phyloP scores from a whole-genome alignment of 2,797 vertebrate genomes.

The Pseudochaenichthys georgianus region DNA sequence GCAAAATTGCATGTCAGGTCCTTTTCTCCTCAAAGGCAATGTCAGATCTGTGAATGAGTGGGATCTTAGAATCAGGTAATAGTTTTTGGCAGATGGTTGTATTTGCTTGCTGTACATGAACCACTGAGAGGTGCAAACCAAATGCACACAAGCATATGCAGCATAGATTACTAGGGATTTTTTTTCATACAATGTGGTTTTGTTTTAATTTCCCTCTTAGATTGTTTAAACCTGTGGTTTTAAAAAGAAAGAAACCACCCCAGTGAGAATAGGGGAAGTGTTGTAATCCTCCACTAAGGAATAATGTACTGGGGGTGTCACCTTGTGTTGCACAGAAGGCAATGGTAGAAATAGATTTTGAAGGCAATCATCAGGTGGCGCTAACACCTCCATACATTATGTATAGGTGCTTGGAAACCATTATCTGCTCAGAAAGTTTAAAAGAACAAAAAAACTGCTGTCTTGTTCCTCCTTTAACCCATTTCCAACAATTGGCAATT shows the following conservation, averaged over 20 bases:
- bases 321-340: conserved; percentile 4
- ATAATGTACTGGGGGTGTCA: neutral
- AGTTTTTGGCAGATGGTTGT: conserved; percentile 67
- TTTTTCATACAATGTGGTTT: neutral
- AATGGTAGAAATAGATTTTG: neutral
- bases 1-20: conserved; percentile 74
- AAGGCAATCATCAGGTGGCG: neutral
- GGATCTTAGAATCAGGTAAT: conserved; percentile 60
- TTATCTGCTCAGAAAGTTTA: neutral
- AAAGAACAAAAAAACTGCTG: neutral
- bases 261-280: neutral
- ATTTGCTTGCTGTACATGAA: conserved; percentile 60
- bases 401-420: neutral
- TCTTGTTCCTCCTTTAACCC: neutral
- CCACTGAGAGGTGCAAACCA: conserved; percentile 21
- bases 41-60: conserved; percentile 60
- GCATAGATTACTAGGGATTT: neutral
- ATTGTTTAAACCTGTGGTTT: neutral
- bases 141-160: conserved; percentile 13
- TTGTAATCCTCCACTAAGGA: neutral
- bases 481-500: too few species aligned
- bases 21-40: conserved; percentile 63
- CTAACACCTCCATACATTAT: neutral
- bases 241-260: neutral
- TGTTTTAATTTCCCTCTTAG: neutral